Conservation (phyloP, 2,113 vertebrate genomes). For the Vidua chalybeata region DNA sequence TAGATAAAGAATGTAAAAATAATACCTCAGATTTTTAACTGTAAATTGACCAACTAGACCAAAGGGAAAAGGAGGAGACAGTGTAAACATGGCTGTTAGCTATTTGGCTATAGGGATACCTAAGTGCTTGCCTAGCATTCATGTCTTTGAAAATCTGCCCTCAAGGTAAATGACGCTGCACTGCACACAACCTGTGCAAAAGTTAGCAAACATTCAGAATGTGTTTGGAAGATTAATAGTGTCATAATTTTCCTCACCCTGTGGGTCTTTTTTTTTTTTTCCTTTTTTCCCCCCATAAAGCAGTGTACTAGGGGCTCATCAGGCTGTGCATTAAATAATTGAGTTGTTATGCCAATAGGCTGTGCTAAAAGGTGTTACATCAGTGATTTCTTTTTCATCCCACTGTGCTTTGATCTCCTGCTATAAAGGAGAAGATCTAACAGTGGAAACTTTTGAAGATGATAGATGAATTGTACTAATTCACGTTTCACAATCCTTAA, state of each 20-base stretch:
- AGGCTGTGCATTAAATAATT: neutral
- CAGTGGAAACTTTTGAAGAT: conserved; percentile 52
- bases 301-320: neutral
- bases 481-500: conserved; percentile 32
- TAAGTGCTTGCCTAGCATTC: neutral
- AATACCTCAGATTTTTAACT: neutral
- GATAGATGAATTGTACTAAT: conserved; percentile 45
- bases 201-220: neutral
- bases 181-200: neutral
- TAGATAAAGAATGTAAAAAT: neutral
- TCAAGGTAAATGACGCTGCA: rapidly evolving
- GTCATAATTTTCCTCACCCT: neutral
- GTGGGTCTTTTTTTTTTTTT: neutral
- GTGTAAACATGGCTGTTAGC: neutral
- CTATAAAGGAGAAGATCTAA: conserved; percentile 55
- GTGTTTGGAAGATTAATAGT: neutral
- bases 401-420: conserved; percentile 34
- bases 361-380: conserved; percentile 25
- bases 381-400: conserved; percentile 36
- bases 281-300: rapidly evolving
- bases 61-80: neutral
- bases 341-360: conserved; percentile 14
- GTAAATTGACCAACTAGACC: neutral
- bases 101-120: neutral
- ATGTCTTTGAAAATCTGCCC: neutral